These are phyloP conservation scores for Hemiscyllium ocellatum DNA, from an alignment of 2,113 vertebrate species.

Conservation along the genomic window DNA sequence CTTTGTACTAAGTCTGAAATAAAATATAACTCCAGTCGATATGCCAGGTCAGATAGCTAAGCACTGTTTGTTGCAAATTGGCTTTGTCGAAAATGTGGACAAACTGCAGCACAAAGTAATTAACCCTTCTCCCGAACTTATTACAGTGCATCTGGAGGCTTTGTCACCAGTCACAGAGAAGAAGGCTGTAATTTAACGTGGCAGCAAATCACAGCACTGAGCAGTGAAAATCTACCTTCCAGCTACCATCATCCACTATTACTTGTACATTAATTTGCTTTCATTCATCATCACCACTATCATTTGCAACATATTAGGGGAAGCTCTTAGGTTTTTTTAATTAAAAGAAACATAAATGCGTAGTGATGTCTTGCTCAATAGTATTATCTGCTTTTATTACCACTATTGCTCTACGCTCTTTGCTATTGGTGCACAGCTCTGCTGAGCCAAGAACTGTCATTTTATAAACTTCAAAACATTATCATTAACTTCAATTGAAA, in stretches of 20 bases:
- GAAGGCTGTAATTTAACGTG: neutral
- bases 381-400: neutral
- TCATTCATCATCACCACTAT: neutral
- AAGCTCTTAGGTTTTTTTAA: neutral
- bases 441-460: neutral
- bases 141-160: neutral
- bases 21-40: conserved; percentile 28
- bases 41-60: neutral
- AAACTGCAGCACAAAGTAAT: conserved; percentile 27
- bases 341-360: neutral
- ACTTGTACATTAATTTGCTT: neutral
- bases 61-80: conserved; percentile 17
- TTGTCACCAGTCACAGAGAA: neutral
- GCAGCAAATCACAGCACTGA: neutral
- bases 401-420: neutral
- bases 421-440: neutral
- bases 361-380: neutral
- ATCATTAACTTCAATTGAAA: neutral
- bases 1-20: neutral
- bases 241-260: neutral
- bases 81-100: conserved; percentile 16
- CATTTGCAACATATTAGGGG: neutral
- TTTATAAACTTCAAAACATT: neutral
- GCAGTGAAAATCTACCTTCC: neutral
- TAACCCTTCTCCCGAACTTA: neutral